Conservation (phyloP, 2,888 invertebrate genomes). For the Caenorhabditis sp. region DNA sequence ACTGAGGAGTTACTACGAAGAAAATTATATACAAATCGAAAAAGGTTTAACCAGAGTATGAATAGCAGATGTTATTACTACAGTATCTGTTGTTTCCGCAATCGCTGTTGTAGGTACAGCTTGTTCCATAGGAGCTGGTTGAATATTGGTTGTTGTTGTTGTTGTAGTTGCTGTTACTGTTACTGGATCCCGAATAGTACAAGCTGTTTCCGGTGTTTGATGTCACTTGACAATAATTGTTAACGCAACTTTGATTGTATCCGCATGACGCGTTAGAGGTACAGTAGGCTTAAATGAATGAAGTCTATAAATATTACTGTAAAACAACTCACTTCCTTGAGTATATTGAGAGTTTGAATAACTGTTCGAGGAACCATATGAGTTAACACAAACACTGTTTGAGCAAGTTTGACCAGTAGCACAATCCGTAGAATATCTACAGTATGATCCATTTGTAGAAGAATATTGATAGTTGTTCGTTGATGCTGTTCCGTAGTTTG, state of each 20-base stretch:
- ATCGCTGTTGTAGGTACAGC: not conserved
- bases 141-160: not conserved
- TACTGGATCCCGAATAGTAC: conserved; percentile 4
- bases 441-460: conserved; percentile 21
- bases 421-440: conserved; percentile 37
- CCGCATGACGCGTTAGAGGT: conserved; percentile 30
- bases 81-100: conserved; percentile 7
- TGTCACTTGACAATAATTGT: conserved; percentile 31
- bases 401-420: conserved; percentile 36
- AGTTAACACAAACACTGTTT: conserved; percentile 29
- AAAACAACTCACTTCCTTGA: conserved; percentile 20
- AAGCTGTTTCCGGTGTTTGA: conserved; percentile 9
- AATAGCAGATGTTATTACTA: conserved; percentile 9
- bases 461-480: conserved; percentile 15
- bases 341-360: conserved; percentile 32
- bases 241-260: conserved; percentile 33
- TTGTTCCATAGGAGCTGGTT: not conserved
- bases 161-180: not conserved
- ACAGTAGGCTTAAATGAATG: conserved; percentile 27
- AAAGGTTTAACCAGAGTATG: conserved; percentile 6
- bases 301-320: not conserved
- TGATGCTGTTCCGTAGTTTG: not conserved
- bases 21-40: too few relatives aligned
- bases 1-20: too few relatives aligned
- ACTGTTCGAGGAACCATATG: conserved; percentile 33